Evolutionary conservation across 2,113 vertebrate genomes (phyloP).

Genomic region (Oncorhynchus masou): DNA sequence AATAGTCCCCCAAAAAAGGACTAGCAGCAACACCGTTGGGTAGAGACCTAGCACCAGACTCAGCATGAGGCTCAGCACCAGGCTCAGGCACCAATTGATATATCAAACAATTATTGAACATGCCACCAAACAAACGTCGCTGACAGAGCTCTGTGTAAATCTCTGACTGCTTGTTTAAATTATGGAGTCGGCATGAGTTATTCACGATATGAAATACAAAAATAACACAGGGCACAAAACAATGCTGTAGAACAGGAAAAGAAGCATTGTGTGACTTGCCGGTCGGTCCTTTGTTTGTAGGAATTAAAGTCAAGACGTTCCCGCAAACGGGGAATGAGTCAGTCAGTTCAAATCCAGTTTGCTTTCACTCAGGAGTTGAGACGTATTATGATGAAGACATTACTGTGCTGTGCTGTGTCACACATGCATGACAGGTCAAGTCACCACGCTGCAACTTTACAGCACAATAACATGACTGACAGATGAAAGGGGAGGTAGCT

Average conservation of each 20-base stretch:
- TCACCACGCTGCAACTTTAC: conserved; percentile 33
- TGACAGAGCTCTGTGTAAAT: conserved; percentile 70
- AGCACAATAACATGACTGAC: conserved; percentile 47
- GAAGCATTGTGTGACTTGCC: conserved; percentile 8
- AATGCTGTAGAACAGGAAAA: conserved; percentile 51
- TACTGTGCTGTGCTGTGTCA: conserved; percentile 25
- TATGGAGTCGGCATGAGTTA: conserved; percentile 69
- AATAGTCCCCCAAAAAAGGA: background rate
- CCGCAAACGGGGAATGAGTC: conserved; percentile 55
- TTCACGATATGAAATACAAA: conserved; percentile 53
- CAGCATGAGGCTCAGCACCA: too few species aligned
- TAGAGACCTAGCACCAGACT: background rate
- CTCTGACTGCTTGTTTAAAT: conserved; percentile 65
- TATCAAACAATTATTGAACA: conserved; percentile 78
- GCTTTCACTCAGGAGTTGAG: conserved; percentile 59
- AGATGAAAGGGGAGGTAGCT: conserved; percentile 28
- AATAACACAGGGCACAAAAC: conserved; percentile 33
- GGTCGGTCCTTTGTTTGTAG: conserved; percentile 30
- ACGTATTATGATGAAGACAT: conserved; percentile 57
- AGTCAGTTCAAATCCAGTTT: conserved; percentile 55
- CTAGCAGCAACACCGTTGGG: conserved; percentile 14
- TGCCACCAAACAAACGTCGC: conserved; percentile 73
- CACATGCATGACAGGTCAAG: conserved; percentile 47
- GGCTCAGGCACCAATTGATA: conserved; percentile 53
- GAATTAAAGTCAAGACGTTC: conserved; percentile 22